phyloP scores from a whole-genome alignment of 2,888 invertebrate species.

The Archips crataeganus region DNA sequence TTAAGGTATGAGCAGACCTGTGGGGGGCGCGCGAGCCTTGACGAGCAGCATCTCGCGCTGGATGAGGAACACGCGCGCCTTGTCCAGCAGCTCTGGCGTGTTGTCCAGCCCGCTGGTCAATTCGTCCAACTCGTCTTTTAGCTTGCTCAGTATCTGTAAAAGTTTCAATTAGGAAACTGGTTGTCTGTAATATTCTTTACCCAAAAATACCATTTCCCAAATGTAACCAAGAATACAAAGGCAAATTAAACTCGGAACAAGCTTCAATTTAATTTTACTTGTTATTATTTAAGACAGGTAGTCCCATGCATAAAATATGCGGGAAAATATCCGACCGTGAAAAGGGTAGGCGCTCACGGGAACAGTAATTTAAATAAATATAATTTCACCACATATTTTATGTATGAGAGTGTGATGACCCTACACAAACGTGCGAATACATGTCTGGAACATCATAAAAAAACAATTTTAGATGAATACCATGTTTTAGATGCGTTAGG shows the following conservation, averaged over 20 bases:
- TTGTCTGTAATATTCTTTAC: too few species aligned
- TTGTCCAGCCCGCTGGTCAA: conserved; percentile 87
- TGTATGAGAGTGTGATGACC: conserved; percentile 54
- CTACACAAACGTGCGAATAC: conserved; percentile 30
- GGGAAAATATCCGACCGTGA: conserved; percentile 60
- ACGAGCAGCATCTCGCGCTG: conserved; percentile 92
- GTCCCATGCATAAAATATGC: conserved; percentile 34
- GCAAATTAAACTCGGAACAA: conserved; percentile 10
- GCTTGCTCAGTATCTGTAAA: conserved; percentile 69
- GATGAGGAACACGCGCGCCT: conserved; percentile 92
- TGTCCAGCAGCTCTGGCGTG: conserved; percentile 88
- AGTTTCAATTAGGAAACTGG: too few species aligned
- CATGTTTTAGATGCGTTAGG: conserved; percentile 25
- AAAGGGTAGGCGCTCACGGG: conserved; percentile 58
- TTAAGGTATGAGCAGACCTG: conserved; percentile 51
- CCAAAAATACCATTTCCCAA: background rate
- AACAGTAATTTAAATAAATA: conserved; percentile 72
- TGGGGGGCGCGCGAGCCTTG: conserved; percentile 85
- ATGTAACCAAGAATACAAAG: background rate
- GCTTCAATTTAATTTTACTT: conserved; percentile 33
- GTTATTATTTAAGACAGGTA: conserved; percentile 38
- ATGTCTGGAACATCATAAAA: conserved; percentile 14
- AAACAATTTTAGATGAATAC: conserved; percentile 21
- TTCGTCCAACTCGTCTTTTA: conserved; percentile 95
- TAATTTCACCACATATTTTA: conserved; percentile 69